Evolutionary conservation across 1,140 invertebrate species (phyloP), one percentile per base, ranked within the genome.

Genomic region (Drosophila erecta): DNA sequence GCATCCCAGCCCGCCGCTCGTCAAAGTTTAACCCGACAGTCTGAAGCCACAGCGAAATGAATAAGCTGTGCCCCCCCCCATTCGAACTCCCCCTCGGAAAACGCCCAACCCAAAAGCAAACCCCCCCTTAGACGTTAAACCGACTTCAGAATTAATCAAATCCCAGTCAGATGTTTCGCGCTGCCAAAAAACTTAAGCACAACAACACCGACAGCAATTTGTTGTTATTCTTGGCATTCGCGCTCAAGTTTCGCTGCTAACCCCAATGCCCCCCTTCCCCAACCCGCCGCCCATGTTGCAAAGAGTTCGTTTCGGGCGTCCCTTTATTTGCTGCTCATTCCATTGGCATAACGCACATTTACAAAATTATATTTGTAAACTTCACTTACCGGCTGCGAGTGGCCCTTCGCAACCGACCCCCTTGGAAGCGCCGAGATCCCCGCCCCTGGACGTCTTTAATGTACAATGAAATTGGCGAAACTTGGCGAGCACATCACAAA

Each of bases 81-180:
- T 24, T 0, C 4, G 4, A 4, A 4, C 24, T 24, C 7, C 27
- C 27, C 27, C 27, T 8, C 27, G 27, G 27, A 30, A 30, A 30
- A 30, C 27, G 27, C 27, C 27, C 27, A 2, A 30, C 27, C 27
- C 30, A 30, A 30, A 30, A 17, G 30, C 12, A 37, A 17, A 17
- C 20, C 40, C 15, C 44, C 40, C 41, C 59, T 66, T 77, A 78
- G 81, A 80, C 79, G 83, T 87, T 87, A 87, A 86, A 86, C 83
- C 83, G 83, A 86, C 83, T 86, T 86, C 79, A 86, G 83, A 86
- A 86, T 86, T 86, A 86, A 86, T 86, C 83, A 86, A 86, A 86
- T 86, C 79, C 83, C 61, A 86, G 83, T 86, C 83, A 86, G 83
- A 86, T 86, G 81, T 86, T 86, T 85, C 74, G 81, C 81, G 83